A percentile compares a stretch with the other conserved stretches of the same genome.
Evolutionary conservation across 1,140 invertebrate species (phyloP).

Genomic region (Polypedilum pembai): DNA sequence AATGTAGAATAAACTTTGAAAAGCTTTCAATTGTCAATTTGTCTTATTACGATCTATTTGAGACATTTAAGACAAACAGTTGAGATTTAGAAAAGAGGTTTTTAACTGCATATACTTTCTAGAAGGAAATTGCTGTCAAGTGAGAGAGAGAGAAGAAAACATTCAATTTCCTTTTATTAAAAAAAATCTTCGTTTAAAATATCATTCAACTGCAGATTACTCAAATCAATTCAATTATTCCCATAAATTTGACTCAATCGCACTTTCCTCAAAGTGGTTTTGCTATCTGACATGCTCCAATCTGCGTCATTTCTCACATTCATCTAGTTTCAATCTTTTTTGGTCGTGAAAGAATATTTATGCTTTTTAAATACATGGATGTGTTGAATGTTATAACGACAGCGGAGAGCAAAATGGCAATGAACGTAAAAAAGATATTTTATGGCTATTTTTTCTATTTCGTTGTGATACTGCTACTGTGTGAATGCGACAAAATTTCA

Average conservation of each 20-base stretch:
- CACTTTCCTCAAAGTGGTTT: neutral
- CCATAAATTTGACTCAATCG: neutral
- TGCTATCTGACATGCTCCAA: neutral
- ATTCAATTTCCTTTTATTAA: no score
- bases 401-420: neutral
- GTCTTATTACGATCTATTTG: no score
- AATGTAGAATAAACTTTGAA: no score
- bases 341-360: neutral
- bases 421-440: neutral
- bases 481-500: constrained; percentile 7
- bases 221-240: neutral
- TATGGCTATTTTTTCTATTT: neutral
- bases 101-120: no score
- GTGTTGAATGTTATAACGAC: neutral
- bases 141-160: no score
- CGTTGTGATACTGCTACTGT: neutral
- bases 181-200: no score
- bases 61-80: no score
- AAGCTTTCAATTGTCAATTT: no score
- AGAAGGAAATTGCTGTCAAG: no score
- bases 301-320: neutral
- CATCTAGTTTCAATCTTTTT: neutral
- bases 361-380: neutral
- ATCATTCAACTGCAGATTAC: neutral
- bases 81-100: no score